Evolutionary conservation across 2,113 vertebrate species (phyloP), one percentile per base, ranked within the genome.

Genomic region (Psophia crepitans): DNA sequence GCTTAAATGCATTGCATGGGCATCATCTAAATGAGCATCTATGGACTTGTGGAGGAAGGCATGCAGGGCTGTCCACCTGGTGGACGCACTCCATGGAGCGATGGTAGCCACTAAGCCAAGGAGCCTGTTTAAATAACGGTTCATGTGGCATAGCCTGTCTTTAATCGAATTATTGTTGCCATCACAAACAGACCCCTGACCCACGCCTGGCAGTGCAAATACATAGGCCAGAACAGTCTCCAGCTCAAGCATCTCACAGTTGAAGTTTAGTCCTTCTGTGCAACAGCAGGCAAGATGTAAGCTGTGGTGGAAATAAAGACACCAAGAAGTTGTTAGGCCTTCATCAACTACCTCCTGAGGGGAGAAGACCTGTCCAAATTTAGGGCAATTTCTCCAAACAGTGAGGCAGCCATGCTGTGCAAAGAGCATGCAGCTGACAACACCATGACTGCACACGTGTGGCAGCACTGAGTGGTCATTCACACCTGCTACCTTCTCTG

Each of bases 361-460:
- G 11, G 18, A 49, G 9, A 2, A 78, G 6, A 12, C 7, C 9
- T 68, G 15, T 33, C 8, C 73, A 56, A 15, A 43, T 27, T 66
- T 19, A 90, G 46, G 37, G 3, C n/a, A 75, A 2, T 23, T 88
- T 16, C 23, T 69, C 49, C n/a, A 77, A 85, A 51, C 26, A 7
- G 20, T 77, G 14, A 80, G 7, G 8, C 30, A 74, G 44, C 17
- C 7, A 7, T 21, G 15, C 49, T 27, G 14, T 49, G 8, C 18
- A 53, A 75, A 70, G 12, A 16, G 28, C 0, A 0, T n/a, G 14
- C 26, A 70, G 30, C 14, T 92, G 70, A 64, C 12, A 11, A 14
- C 14, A 8, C 17, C 14, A 39, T 1, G 8, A 14, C 4, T 2
- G 3, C 1, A 6, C 11, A 10, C 10, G 16, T 0, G 0, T 24